Conservation (phyloP, 2,888 invertebrate species). For the Zelleria hepariella region DNA sequence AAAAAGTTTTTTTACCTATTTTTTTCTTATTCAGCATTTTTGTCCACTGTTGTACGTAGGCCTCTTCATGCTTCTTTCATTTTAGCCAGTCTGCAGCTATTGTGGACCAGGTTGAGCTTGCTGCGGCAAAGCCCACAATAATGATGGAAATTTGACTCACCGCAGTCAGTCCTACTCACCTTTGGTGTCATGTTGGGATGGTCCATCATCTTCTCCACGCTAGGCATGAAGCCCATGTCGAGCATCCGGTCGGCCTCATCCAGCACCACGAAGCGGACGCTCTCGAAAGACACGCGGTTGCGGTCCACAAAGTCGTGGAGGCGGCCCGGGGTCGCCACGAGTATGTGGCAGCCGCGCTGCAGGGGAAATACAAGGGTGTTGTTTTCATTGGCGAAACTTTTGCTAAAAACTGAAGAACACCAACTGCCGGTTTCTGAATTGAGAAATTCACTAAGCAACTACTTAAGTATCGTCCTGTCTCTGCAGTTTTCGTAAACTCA, state of each 20-base stretch:
- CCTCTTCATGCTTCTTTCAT: too few species aligned
- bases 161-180: slow-evolving; percentile 46
- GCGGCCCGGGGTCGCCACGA: slow-evolving; percentile 98
- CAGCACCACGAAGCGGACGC: slow-evolving; percentile 89
- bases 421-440: too few species aligned
- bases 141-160: background rate
- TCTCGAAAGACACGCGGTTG: slow-evolving; percentile 90
- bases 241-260: slow-evolving; percentile 99
- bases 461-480: too few species aligned
- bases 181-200: slow-evolving; percentile 88
- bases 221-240: slow-evolving; percentile 99
- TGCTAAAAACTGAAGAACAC: too few species aligned
- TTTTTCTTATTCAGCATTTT: too few species aligned
- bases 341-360: slow-evolving; percentile 90
- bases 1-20: too few species aligned
- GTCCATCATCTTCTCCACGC: slow-evolving; percentile 87
- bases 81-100: too few species aligned
- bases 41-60: too few species aligned
- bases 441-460: too few species aligned
- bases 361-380: slow-evolving; percentile 12
- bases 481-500: too few species aligned
- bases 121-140: too few species aligned
- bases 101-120: too few species aligned
- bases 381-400: background rate
- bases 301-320: slow-evolving; percentile 96